Evolutionary conservation across 2,113 vertebrate species (phyloP).

Genomic region (Pao palembangensis): DNA sequence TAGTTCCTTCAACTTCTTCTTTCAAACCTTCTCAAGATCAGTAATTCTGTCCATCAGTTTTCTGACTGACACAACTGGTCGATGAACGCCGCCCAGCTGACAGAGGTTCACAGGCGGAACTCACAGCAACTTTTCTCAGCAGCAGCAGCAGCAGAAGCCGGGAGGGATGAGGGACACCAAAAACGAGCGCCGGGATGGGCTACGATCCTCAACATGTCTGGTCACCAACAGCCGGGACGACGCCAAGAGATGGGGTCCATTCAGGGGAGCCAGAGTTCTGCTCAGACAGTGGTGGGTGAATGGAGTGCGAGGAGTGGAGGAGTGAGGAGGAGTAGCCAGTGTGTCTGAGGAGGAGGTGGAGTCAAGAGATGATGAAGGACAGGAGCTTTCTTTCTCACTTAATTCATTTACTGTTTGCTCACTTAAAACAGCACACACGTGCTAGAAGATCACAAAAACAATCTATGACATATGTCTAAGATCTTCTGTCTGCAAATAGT

Average conservation of each 20-base stretch:
- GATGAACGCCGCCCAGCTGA: slow-evolving; percentile 29
- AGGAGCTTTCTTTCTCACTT: slow-evolving; percentile 43
- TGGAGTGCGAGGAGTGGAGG: slow-evolving; percentile 54
- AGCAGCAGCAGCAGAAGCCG: neutral
- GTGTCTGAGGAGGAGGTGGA: slow-evolving; percentile 55
- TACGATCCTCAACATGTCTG: slow-evolving; percentile 7
- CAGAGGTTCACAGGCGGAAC: slow-evolving; percentile 50
- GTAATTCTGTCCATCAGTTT: slow-evolving; percentile 6
- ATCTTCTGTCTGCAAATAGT: no score
- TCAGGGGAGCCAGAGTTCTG: slow-evolving; percentile 38
- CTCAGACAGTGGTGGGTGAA: slow-evolving; percentile 56
- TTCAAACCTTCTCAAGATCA: slow-evolving; percentile 3
- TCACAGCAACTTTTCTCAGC: slow-evolving; percentile 11
- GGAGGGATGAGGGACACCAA: neutral
- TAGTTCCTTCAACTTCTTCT: slow-evolving; percentile 5
- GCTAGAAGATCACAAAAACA: no score
- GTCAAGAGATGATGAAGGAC: slow-evolving; percentile 64
- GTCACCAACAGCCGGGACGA: neutral
- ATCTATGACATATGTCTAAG: no score
- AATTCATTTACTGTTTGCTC: slow-evolving; percentile 51
- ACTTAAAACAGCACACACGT: slow-evolving; percentile 4
- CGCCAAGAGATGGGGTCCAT: slow-evolving; percentile 44
- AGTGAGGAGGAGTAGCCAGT: slow-evolving; percentile 71
- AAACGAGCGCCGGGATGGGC: neutral
- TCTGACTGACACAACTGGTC: slow-evolving; percentile 10